Percentiles rank a stretch among this genome's conserved stretches.
Evolutionary conservation across 1,140 invertebrate genomes (phyloP).

Genomic region (Ceratitis capitata): DNA sequence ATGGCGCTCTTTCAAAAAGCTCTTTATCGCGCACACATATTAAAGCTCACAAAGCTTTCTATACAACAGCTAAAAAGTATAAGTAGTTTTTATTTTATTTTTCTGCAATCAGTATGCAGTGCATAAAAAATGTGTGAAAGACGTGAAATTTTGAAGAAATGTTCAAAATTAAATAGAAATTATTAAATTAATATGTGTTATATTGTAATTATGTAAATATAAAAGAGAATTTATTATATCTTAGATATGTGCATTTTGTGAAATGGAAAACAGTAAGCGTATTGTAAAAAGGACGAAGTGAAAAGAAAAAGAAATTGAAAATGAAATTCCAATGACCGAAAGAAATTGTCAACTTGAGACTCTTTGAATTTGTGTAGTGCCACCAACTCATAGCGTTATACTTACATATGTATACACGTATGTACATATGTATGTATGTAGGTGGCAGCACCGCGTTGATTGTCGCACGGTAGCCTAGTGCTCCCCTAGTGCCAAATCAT

Average conservation of each 20-base stretch:
- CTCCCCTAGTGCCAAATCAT: conserved; percentile 15
- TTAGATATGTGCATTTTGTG: too few relatives aligned
- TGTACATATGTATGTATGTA: neutral
- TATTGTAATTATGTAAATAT: neutral
- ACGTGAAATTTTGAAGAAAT: conserved; percentile 10
- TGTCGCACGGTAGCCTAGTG: neutral
- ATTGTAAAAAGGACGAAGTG: neutral
- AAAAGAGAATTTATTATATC: too few relatives aligned
- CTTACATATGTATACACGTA: too few relatives aligned
- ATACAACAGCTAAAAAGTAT: conserved; percentile 33
- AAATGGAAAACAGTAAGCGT: neutral
- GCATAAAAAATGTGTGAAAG: conserved; percentile 29
- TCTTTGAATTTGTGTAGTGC: neutral
- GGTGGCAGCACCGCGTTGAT: neutral
- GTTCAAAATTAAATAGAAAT: conserved; percentile 8
- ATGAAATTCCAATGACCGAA: neutral
- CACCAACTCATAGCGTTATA: too few relatives aligned
- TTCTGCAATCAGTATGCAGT: conserved; percentile 20
- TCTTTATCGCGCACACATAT: neutral
- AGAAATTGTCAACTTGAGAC: neutral
- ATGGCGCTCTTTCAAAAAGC: conserved; percentile 20
- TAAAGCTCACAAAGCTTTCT: conserved; percentile 2
- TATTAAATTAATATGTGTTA: neutral
- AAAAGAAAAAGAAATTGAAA: too few relatives aligned
- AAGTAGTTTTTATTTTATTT: conserved; percentile 26